Evolutionary conservation across 1,140 invertebrate genomes (phyloP).

Genomic region (Drosophila nasuta): DNA sequence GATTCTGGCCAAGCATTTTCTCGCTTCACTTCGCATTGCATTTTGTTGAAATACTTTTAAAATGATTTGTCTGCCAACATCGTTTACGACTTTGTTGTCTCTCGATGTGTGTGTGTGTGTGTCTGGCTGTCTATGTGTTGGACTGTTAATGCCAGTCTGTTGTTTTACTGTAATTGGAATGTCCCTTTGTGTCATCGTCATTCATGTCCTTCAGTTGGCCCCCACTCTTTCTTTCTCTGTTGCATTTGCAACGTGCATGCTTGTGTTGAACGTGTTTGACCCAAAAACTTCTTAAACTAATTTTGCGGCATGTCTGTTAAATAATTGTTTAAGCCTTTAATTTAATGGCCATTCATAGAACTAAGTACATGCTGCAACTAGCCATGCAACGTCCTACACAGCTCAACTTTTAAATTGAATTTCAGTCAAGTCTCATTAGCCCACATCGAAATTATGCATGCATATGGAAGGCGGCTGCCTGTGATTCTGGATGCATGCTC

Average conservation of each 20-base stretch:
- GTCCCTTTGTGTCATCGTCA: slow-evolving; percentile 58
- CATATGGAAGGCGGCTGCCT: neutral
- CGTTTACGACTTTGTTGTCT: slow-evolving; percentile 11
- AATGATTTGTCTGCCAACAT: slow-evolving; percentile 69
- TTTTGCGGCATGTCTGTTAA: slow-evolving; percentile 76
- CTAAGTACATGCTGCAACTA: neutral
- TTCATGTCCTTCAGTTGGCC: slow-evolving; percentile 21
- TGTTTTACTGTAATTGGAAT: slow-evolving; percentile 73
- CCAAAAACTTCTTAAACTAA: slow-evolving; percentile 65
- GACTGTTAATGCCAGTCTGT: slow-evolving; percentile 42
- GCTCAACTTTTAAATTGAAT: slow-evolving; percentile 62
- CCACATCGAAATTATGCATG: slow-evolving; percentile 25
- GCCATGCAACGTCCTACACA: slow-evolving; percentile 22
- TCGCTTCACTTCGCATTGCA: slow-evolving; percentile 55
- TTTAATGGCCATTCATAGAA: slow-evolving; percentile 43
- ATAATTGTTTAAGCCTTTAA: slow-evolving; percentile 80
- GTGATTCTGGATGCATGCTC: slow-evolving; percentile 15
- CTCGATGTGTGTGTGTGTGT: neutral
- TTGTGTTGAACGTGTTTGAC: slow-evolving; percentile 37
- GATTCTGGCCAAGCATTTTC: slow-evolving; percentile 29
- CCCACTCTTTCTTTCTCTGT: too few species aligned
- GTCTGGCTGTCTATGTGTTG: slow-evolving; percentile 23
- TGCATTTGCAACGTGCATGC: neutral
- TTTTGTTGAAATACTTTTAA: slow-evolving; percentile 73
- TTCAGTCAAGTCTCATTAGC: slow-evolving; percentile 45